Base-by-base conservation (phyloP, 2,888 invertebrate genomes). In the Athripsodes cinereus region DNA sequence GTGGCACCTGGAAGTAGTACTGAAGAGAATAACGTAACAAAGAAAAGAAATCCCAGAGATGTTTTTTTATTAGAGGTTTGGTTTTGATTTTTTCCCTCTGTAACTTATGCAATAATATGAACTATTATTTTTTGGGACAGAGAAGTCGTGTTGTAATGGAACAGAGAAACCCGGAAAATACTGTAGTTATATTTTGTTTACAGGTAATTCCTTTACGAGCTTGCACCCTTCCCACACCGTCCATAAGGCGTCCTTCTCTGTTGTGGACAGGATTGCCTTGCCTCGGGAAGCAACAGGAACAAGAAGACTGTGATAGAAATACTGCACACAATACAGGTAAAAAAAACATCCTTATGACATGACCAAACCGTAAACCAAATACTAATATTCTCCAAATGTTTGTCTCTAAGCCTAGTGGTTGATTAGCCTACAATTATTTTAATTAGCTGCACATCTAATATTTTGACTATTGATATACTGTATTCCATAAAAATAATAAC, bases 131-230 rank as follows among this genome's bases (percentile, higher is more conserved):
- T n/a, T n/a, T n/a, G n/a, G n/a, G n/a, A n/a, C n/a, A n/a, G n/a
- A n/a, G n/a, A n/a, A n/a, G n/a, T n/a, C n/a, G n/a, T n/a, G n/a
- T n/a, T n/a, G n/a, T n/a, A n/a, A n/a, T n/a, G n/a, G n/a, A n/a
- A n/a, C n/a, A n/a, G n/a, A n/a, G n/a, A n/a, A n/a, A n/a, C n/a
- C n/a, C n/a, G n/a, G n/a, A n/a, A n/a, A n/a, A n/a, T n/a, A n/a
- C n/a, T n/a, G n/a, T n/a, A n/a, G n/a, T n/a, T 44, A 8, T 44
- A 44, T 44, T 44, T 44, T 13, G n/a, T 40, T 74, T 81, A 55
- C 83, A 84, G 69, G 84, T 85, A n/a, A 85, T 85, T 67, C 84
- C 84, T 3, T 68, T 85, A 40, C 79, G 83, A 1, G 82, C 81
- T 58, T 81, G 81, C 63, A 74, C 82, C 35, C 77, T 81, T 16